Evolutionary conservation across 2,888 invertebrate genomes (phyloP), one percentile per base, ranked within the genome.

Genomic region (Ichneumon xanthorius): DNA sequence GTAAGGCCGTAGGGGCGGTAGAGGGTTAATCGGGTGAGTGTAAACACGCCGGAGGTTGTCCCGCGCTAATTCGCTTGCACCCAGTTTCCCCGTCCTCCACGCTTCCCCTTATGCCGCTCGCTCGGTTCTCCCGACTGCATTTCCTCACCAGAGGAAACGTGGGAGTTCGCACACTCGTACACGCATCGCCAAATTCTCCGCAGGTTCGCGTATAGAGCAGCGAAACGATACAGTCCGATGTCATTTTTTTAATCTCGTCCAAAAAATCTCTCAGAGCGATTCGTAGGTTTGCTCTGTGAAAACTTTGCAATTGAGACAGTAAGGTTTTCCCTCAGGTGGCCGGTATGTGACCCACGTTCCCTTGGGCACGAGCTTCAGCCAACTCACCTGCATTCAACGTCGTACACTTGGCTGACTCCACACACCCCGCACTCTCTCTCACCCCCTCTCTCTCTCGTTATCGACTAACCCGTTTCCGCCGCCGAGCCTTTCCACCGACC

Each of bases 31-130:
- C 85, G 85, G 82, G 73, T 71, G 80, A 67, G 72, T 82, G 85
- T 85, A 82, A 85, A 85, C 82, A 85, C 67, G 76, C 85, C 85
- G 75, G 80, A 76, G 85, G 85, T 85, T 76, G 79, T 82, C 82
- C 72, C 75, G 55, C 72, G 82, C 82, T 82, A 82, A 85, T 82
- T 85, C 82, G 70, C 79, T 76, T 80, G 82, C 70, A 82, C 30
- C 68, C 37, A 67, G 63, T 70, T 55, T 65, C 68, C 22, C 61
- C 55, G 48, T 50, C 33, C 37, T 77, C 53, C 55, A 19, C 33
- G 4, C 40, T 14, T 26, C 37, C 30, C 45, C 19, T 22, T 30
- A n/a, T 26, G n/a, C 40, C 48, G 5, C 68, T 37, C 68, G 19
- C 22, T 68, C 63, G 16, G 16, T 26, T 65, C 33, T n/a, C 53